Base-by-base conservation (phyloP, 1,140 invertebrate species). In the Hypothenemus hampei region DNA sequence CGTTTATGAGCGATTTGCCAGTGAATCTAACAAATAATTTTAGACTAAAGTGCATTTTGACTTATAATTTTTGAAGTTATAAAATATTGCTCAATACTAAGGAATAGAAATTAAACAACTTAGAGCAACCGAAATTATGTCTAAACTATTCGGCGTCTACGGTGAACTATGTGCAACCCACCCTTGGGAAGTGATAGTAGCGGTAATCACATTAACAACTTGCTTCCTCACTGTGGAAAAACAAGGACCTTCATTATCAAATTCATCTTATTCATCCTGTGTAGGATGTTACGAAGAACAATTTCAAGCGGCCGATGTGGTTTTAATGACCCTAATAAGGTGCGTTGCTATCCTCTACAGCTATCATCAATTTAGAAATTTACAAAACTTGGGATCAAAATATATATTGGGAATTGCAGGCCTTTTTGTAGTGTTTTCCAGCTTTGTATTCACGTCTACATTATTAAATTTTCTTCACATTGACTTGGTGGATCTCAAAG, bases 131-230 rank as follows among this genome's bases (percentile, higher is more conserved):
- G 13, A 31, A 13, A 46, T 31, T 13, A 46, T 46, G 44, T 46
- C 44, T 8, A 46, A 15, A 31, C 11, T 87, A 36, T 97, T 94
- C 77, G 81, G 85, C 51, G 78, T 78, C 6, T 87, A 95, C 69
- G 93, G 93, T n/a, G 82, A 88, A 61, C 85, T 95, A 68, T 97
- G 93, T 77, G 91, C 93, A 47, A 82, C 83, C 21, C 90, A 94
- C 75, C 92, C 93, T 21, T 89, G 92, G 83, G 93, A 97, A 72
- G 91, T 97, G 46, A 96, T 97, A 52, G 88, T 96, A 20, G 84
- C 83, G 33, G 89, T 90, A 4, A 70, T 95, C 10, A 93, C 90
- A 4, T 71, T 94, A 1, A 86, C 91, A 0, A 82, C 87, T 7
- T 93, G 89, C 71, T 85, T 94, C 65, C 77, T 93, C 47, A 91